These are phyloP conservation scores for Phodopus roborovskii DNA, from an alignment of 2,113 vertebrate genomes.

Conservation along the genomic window DNA sequence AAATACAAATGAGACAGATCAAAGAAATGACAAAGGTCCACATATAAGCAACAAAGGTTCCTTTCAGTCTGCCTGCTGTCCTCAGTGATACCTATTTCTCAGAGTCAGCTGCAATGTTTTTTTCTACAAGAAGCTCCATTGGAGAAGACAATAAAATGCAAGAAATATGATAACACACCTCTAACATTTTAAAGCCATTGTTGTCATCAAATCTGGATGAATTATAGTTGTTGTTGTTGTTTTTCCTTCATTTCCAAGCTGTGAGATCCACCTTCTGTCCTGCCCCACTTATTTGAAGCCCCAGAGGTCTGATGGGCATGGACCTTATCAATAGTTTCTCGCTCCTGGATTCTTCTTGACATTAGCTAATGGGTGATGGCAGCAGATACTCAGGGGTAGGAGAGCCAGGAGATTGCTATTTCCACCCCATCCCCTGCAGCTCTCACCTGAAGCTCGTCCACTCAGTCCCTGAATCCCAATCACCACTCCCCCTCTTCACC, in stretches of 20 bases:
- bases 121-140: neutral
- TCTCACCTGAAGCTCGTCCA: neutral
- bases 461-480: neutral
- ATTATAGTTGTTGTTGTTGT: neutral
- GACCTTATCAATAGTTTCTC: neutral
- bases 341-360: neutral
- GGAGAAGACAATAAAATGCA: neutral
- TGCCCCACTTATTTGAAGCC: neutral
- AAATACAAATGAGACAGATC: neutral
- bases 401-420: accelerated
- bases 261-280: neutral
- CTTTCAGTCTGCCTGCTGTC: neutral
- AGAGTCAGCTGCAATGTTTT: neutral
- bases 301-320: neutral
- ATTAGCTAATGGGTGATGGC: neutral
- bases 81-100: too few relatives aligned
- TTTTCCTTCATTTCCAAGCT: neutral
- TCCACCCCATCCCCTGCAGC: neutral
- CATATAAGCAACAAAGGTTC: neutral
- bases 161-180: neutral
- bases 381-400: neutral
- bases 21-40: neutral
- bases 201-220: neutral
- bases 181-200: neutral
- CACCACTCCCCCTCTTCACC: too few relatives aligned